Base-by-base conservation (phyloP, 2,113 vertebrate species). In the Butastur rufipennis region DNA sequence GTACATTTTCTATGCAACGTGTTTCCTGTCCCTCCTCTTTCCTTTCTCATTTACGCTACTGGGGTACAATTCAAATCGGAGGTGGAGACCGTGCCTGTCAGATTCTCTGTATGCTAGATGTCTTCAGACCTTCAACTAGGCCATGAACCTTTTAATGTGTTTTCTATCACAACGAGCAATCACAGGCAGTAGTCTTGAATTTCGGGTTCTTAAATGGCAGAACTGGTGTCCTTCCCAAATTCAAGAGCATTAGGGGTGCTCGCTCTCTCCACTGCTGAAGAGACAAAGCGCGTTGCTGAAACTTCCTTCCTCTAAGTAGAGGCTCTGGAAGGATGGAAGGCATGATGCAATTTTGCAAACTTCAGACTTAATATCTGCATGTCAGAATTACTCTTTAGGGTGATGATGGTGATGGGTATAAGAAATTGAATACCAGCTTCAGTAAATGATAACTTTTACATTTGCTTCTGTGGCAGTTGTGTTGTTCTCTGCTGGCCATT, bases 401-500 rank as follows among this genome's bases (percentile, higher is more conserved):
- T 25, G 61, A 32, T 68, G 29, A 19, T 63, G 32, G 15, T 34
- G 27, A 31, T n/a, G 31, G 9, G 5, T 55, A 36, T 36, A 50
- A 72, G 58, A 81, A 83, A 53, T 1, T 14, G 25, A 81, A 53
- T 59, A 55, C 12, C 45, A 88, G 25, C 16, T 80, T 75, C 77
- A 67, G 7, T 43, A 68, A 91, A 75, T 8, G 1, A 23, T 32
- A 89, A 31, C 13, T 70, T 79, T 5, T 16, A 45, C 11, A 22
- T 86, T 83, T 89, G 67, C 36, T 85, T 61, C 42, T 29, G 19
- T 38, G 52, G 38, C 17, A n/a, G 25, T 22, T 92, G 19, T 6
- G 10, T 38, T 81, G 34, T 53, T 66, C 31, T 38, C 20, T 0
- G 0, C 14, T 48, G 40, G 29, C 32, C 50, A 47, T n/a, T 70